A percentile compares a stretch with the other conserved stretches of the same genome.
phyloP scores from a whole-genome alignment of 2,797 vertebrate genomes.

The Silurus aristotelis region DNA sequence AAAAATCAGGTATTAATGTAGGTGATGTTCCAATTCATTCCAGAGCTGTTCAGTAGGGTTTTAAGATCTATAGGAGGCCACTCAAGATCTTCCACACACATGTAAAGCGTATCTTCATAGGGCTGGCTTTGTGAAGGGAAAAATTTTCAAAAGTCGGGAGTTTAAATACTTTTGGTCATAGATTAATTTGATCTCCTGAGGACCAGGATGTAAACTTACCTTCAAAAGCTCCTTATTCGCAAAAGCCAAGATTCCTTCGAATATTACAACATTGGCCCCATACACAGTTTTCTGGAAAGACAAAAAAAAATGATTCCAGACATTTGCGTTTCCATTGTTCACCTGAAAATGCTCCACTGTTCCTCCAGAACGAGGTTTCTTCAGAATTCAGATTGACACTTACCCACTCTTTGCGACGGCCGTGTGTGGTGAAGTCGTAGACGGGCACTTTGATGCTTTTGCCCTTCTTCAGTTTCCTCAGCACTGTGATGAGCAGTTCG shows the following conservation, averaged over 20 bases:
- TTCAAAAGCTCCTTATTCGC: conserved; percentile 91
- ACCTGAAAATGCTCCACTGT: too few relatives aligned
- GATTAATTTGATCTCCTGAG: not conserved
- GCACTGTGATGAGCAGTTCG: conserved; percentile 80
- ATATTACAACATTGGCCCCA: conserved; percentile 90
- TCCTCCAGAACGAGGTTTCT: too few relatives aligned
- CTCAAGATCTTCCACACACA: too few relatives aligned
- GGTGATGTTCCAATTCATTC: too few relatives aligned
- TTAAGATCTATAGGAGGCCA: too few relatives aligned
- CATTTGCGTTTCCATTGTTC: too few relatives aligned
- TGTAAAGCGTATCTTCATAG: too few relatives aligned
- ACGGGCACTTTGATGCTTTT: conserved; percentile 90
- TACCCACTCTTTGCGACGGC: conserved; percentile 87
- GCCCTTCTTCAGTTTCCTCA: conserved; percentile 87
- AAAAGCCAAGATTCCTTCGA: conserved; percentile 89
- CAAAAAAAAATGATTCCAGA: not conserved
- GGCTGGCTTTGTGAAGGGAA: too few relatives aligned
- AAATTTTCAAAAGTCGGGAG: too few relatives aligned
- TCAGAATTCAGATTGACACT: conserved; percentile 30
- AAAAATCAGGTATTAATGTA: too few relatives aligned
- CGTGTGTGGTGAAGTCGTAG: conserved; percentile 85
- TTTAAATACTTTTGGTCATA: too few relatives aligned
- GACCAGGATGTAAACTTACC: conserved; percentile 65
- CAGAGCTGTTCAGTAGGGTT: too few relatives aligned
- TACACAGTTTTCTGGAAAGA: conserved; percentile 85